These are phyloP conservation scores for Melanerpes aurifrons DNA, from an alignment of 2,113 vertebrate species.

Conservation along the genomic window DNA sequence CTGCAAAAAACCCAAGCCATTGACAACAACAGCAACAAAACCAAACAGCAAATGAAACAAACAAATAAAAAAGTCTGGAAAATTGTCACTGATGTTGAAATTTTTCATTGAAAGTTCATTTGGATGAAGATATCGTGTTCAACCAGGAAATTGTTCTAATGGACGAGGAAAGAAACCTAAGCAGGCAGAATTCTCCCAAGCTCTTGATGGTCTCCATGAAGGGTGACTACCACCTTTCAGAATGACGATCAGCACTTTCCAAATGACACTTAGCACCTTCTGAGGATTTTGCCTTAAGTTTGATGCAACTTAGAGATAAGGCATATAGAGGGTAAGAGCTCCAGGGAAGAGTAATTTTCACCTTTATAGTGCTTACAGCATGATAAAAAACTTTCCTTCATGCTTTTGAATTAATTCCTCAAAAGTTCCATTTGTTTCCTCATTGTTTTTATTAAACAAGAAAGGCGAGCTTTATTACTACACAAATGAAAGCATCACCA, in stretches of 20 bases:
- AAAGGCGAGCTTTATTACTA: conserved; percentile 84
- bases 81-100: neutral
- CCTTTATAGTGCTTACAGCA: conserved; percentile 62
- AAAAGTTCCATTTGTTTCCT: conserved; percentile 85
- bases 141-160: neutral
- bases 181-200: neutral
- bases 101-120: neutral
- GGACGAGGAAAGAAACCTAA: neutral
- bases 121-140: neutral
- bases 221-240: neutral
- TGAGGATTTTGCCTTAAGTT: conserved; percentile 26
- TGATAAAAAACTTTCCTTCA: conserved; percentile 77
- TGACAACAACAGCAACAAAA: neutral
- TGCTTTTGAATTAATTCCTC: conserved; percentile 82
- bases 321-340: conserved; percentile 28
- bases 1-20: accelerated
- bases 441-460: conserved; percentile 87
- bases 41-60: neutral
- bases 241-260: neutral
- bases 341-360: conserved; percentile 62
- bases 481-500: conserved; percentile 83
- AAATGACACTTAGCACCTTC: neutral
- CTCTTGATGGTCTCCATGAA: neutral
- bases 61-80: accelerated
- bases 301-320: conserved; percentile 33